Base-by-base conservation (phyloP, 2,888 invertebrate species). In the Prostheceraeus crozeri region DNA sequence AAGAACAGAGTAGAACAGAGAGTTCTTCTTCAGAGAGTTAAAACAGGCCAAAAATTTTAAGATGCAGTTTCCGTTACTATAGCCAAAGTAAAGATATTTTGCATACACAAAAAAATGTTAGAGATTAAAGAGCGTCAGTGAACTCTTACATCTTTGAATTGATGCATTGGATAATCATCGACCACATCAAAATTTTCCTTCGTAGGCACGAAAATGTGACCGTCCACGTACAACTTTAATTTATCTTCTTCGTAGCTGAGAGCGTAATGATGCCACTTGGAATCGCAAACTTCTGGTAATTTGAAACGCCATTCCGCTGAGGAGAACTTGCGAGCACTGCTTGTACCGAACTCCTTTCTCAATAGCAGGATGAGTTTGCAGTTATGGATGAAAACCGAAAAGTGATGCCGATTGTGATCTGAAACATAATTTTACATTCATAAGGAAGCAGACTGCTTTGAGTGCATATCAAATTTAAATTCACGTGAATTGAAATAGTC, bases 271-370 rank as follows among this genome's bases (percentile, higher is more conserved):
- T 98, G 96, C 96, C 96, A 98, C 71, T 89, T 86, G 76, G 90
- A 87, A 78, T 98, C 96, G 79, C 96, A 96, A 54, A 88, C 86
- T 83, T 85, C 69, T 0, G 89, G 84, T 59, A 94, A 81, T 77
- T 89, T 89, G 94, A 94, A 98, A 67, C 96, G 83, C 93, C 94
- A 98, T 78, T 98, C 96, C 1, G 96, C 96, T 0, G 96, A 36
- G 6, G 2, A 36, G 16, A 2, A 3, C n/a, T n/a, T n/a, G n/a
- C n/a, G n/a, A n/a, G n/a, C n/a, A n/a, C n/a, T n/a, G n/a, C n/a
- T n/a, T n/a, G 2, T 2, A 36, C 63, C 64, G 14, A 71, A 89
- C 79, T 96, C 96, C 25, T 88, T 83, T 45, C 86, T 78, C 69
- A 98, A 80, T 67, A 98, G 81, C 67, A 98, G 81, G 70, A 98